Percentiles rank a stretch among this genome's conserved stretches.
Evolutionary conservation across 2,797 vertebrate species (phyloP).

Genomic region (Notoglanidium macrostoma): DNA sequence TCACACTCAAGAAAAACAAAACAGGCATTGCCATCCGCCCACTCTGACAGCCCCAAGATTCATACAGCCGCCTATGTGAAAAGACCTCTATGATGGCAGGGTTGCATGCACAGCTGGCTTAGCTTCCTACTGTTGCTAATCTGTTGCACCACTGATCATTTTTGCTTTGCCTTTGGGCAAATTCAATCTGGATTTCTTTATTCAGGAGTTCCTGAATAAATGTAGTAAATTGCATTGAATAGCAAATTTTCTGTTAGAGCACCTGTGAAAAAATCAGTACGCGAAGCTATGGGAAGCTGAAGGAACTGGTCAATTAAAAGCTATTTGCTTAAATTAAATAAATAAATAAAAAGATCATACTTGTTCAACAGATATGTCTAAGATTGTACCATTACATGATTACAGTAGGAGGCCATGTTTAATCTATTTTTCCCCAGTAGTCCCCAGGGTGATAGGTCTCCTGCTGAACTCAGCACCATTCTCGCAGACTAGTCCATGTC

Average conservation of each 20-base stretch:
- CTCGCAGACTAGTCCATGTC: conserved; percentile 28
- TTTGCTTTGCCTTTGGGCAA: conserved; percentile 23
- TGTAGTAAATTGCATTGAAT: not conserved
- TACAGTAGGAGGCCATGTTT: conserved; percentile 1
- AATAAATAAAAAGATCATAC: not conserved
- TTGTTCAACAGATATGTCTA: not conserved
- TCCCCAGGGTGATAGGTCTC: conserved; percentile 7
- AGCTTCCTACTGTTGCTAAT: conserved; percentile 11
- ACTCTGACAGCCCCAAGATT: conserved; percentile 39
- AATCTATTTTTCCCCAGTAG: conserved; percentile 24
- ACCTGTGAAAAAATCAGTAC: not conserved
- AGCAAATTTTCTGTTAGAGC: not conserved
- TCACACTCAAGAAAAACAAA: conserved; percentile 48
- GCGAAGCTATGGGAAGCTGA: not conserved
- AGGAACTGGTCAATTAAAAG: not conserved
- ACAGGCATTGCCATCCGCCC: conserved; percentile 35
- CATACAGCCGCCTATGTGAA: conserved; percentile 12
- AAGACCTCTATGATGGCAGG: conserved; percentile 20
- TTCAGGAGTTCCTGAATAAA: conserved; percentile 6
- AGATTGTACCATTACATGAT: conserved; percentile 8
- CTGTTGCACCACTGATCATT: conserved; percentile 25
- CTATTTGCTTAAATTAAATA: not conserved
- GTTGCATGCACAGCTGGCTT: conserved; percentile 22
- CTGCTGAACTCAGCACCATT: conserved; percentile 33
- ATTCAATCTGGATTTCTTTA: not conserved